These are phyloP conservation scores for Pogonomyrmex barbatus DNA, from an alignment of 1,140 invertebrate species.

Conservation along the genomic window DNA sequence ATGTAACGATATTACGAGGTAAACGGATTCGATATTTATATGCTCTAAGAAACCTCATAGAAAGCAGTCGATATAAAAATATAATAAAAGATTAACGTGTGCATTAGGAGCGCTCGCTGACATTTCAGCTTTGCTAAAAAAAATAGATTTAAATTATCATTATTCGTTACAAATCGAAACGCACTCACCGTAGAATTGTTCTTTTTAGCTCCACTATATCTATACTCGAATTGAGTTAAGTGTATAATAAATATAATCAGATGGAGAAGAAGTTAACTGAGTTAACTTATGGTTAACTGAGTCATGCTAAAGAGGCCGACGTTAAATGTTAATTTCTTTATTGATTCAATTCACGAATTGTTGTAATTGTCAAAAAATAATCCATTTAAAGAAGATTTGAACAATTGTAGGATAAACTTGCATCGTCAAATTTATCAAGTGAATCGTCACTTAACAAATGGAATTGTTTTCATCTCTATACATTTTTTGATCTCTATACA, in stretches of 20 bases:
- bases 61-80: not conserved
- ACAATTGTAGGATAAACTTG: not conserved
- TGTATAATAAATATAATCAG: not conserved
- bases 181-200: not conserved
- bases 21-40: too few species aligned
- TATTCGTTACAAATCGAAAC: not conserved
- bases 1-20: not conserved
- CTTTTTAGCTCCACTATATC: conserved; percentile 17
- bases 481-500: not conserved
- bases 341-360: not conserved
- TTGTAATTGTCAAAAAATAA: not conserved
- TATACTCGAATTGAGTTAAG: not conserved
- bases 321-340: not conserved
- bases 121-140: not conserved
- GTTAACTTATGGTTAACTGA: too few species aligned
- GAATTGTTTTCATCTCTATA: not conserved
- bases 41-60: not conserved
- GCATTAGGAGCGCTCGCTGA: not conserved
- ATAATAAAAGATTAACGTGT: not conserved
- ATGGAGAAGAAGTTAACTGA: too few species aligned
- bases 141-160: conserved; percentile 26
- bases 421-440: not conserved
- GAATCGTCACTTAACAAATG: not conserved
- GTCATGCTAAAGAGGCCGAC: too few species aligned
- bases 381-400: not conserved